Evolutionary conservation across 2,797 vertebrate species (phyloP), one percentile per base, ranked within the genome.

Genomic region (Spatula clypeata): DNA sequence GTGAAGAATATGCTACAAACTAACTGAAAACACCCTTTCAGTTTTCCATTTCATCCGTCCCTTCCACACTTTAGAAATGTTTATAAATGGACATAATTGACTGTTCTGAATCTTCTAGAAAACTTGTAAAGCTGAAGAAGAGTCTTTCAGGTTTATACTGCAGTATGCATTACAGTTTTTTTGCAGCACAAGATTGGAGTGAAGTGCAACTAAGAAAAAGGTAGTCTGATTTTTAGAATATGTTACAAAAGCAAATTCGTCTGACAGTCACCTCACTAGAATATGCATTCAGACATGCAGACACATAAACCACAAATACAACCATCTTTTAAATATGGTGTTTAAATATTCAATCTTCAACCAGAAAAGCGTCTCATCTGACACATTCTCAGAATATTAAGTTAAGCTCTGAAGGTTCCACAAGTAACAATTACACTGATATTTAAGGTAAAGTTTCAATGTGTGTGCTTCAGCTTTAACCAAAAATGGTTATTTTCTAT

Each of bases 191-290:
- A 24, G 54, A 73, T 24, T 1, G 0, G 7, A 42, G 3, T 18
- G 5, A 42, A 67, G 17, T n/a, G 73, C 29, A 73, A n/a, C 38
- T 51, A 53, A n/a, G 11, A 42, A 54, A 85, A 57, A 17, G 0
- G 1, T 1, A 17, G 58, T 20, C 4, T n/a, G 38, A 66, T 38
- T 61, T 60, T 66, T 17, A 55, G 8, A 74, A 27, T 26, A 61
- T 2, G 3, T 38, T 71, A 55, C 27, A 32, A 13, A 55, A 44
- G 14, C 17, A 29, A 20, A n/a, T 40, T 79, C 69, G 34, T 64
- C 40, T 88, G 49, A 64, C 4, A 74, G 24, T 29, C 60, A 49
- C 0, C 0, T 34, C 73, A 27, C n/a, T 62, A 66, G 23, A 85
- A 49, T 12, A 27, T 44, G 14, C 24, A n/a, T 45, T 73, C 47